A percentile compares a stretch with the other conserved stretches of the same genome.
Conservation (phyloP, 2,113 vertebrate species). For the Phaetusa simplex region DNA sequence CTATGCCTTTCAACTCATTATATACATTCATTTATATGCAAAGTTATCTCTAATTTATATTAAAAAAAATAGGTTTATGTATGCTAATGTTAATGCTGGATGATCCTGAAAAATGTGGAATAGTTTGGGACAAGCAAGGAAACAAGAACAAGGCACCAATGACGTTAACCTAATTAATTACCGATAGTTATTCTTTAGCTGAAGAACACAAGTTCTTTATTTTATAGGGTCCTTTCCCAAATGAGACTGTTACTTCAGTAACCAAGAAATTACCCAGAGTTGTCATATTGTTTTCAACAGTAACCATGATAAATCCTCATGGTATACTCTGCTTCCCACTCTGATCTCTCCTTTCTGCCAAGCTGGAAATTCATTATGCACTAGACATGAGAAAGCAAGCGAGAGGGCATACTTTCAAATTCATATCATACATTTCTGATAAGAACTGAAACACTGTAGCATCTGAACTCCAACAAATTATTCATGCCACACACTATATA, state of each 20-base stretch:
- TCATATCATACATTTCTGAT: conserved; percentile 39
- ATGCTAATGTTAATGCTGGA: background rate
- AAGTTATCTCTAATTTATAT: background rate
- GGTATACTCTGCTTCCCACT: background rate
- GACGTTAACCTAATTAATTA: background rate
- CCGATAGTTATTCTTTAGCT: background rate
- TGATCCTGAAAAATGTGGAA: background rate
- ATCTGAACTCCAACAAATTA: conserved; percentile 54
- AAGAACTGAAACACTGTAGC: conserved; percentile 22
- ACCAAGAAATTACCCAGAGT: conserved; percentile 4
- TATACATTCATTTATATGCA: background rate
- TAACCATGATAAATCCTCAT: conserved; percentile 24
- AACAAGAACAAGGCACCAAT: background rate
- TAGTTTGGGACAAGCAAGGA: background rate
- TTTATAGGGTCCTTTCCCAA: background rate
- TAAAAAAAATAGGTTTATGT: background rate
- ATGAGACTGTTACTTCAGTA: background rate
- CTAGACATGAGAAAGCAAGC: conserved; percentile 37
- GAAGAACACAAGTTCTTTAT: background rate
- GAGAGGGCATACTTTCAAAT: conserved; percentile 49
- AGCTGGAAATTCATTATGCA: conserved; percentile 50
- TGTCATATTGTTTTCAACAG: background rate
- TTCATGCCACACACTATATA: conserved; percentile 20
- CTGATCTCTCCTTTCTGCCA: conserved; percentile 31
- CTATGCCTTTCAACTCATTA: background rate